Base-by-base conservation (phyloP, 1,140 invertebrate species). In the Odontomachus brunneus region DNA sequence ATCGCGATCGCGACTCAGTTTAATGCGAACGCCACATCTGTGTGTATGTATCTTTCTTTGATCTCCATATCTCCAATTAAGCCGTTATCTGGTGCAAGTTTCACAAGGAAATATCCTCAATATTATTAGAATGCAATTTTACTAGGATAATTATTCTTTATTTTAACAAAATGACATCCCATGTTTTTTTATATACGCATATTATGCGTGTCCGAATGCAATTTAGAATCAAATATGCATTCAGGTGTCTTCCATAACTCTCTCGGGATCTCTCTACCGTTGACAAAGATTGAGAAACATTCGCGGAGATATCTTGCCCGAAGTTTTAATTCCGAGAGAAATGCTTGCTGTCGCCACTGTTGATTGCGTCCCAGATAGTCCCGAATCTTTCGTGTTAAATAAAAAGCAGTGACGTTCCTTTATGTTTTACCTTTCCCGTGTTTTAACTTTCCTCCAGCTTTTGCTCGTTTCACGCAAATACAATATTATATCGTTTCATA, bases 271-370 rank as follows among this genome's bases (percentile, higher is more conserved):
- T 59, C 1, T 12, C 53, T 57, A 29, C 15, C 2, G 33, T 71
- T 80, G 75, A 53, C 51, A 71, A 71, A 80, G 75, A 80, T 80
- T 80, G 71, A 66, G 24, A 71, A 71, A 80, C 33, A 80, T 80
- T 14, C 38, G n/a, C 17, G n/a, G 69, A 71, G 14, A 33, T 71
- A 80, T 71, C 65, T 80, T 80, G 26, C 71, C 33, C 38, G 24
- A 80, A 57, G 65, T 71, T 80, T 80, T 80, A 80, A 69, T 80
- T 80, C 75, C 65, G 14, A 55, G 22, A 55, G 33, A 59, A 53
- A 71, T 48, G 49, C 49, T 67, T 19, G 22, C 53, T 71, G 65
- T 49, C 14, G 38, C 48, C 75, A 71, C 15, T 51, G 65, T 80
- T 80, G 66, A 80, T 80, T 80, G 38, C 65, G 4, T 55, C 71